Evolutionary conservation across 2,797 vertebrate genomes (phyloP).

Genomic region (Spheniscus humboldti): DNA sequence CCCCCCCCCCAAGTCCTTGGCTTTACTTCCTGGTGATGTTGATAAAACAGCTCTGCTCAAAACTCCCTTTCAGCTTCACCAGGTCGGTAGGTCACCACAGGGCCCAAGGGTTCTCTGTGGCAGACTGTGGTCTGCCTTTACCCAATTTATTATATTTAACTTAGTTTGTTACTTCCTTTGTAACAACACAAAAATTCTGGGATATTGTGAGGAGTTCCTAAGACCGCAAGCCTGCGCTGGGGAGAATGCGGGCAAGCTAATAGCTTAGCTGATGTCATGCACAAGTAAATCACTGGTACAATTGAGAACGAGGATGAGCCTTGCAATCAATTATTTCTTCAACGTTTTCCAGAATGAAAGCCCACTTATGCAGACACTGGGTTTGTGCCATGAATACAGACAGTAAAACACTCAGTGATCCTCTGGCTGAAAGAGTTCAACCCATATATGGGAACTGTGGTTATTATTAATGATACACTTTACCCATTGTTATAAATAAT

Average conservation of each 20-base stretch:
- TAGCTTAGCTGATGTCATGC: neutral
- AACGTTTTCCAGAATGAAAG: neutral
- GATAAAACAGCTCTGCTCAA: neutral
- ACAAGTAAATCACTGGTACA: neutral
- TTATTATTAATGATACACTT: neutral
- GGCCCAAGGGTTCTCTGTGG: neutral
- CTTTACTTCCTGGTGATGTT: neutral
- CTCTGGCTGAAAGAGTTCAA: neutral
- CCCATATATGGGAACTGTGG: neutral
- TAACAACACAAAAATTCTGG: neutral
- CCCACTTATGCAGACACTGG: neutral
- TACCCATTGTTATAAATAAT: neutral
- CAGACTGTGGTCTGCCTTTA: neutral
- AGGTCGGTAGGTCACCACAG: neutral
- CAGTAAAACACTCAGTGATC: neutral
- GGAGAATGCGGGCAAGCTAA: neutral
- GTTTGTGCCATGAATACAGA: neutral
- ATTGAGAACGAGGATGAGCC: neutral
- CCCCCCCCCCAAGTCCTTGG: fast-evolving
- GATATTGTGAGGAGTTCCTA: neutral
- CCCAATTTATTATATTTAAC: neutral
- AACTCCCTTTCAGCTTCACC: neutral
- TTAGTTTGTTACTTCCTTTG: neutral
- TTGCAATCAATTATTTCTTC: neutral
- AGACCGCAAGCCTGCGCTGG: neutral